Percentiles rank a stretch among this genome's conserved stretches.
phyloP scores from a whole-genome alignment of 2,888 invertebrate species.

The Aphelenchoides bicaudatus region DNA sequence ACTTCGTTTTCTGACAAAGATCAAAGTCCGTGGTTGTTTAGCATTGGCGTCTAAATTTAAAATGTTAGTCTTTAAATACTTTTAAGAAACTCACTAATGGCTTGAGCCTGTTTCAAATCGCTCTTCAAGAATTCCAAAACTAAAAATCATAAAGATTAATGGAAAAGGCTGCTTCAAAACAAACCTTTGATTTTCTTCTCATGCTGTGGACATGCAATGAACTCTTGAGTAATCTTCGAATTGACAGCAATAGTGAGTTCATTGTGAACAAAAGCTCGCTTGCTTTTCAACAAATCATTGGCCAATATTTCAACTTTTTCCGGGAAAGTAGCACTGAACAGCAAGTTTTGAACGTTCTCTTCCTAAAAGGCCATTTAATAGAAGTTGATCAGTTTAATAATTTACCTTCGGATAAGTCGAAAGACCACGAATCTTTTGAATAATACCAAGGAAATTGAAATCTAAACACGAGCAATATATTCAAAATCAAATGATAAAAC shows the following conservation, averaged over 20 bases:
- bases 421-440: conserved; percentile 22
- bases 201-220: neutral
- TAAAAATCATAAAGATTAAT: too few relatives aligned
- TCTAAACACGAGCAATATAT: too few relatives aligned
- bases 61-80: neutral
- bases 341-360: conserved; percentile 45
- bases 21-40: conserved; percentile 41
- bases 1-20: conserved; percentile 45
- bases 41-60: conserved; percentile 24
- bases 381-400: conserved; percentile 6
- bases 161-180: neutral
- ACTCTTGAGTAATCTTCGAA: conserved; percentile 23
- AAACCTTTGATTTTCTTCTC: conserved; percentile 16
- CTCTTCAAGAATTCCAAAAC: too few relatives aligned
- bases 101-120: too few relatives aligned
- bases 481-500: too few relatives aligned
- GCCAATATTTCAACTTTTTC: conserved; percentile 27
- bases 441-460: conserved; percentile 61
- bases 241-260: conserved; percentile 26
- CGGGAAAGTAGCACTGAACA: conserved; percentile 50
- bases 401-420: conserved; percentile 31
- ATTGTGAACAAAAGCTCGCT: conserved; percentile 24
- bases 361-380: conserved; percentile 27
- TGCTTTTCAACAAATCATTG: conserved; percentile 10
- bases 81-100: neutral